Evolutionary conservation across 2,888 invertebrate genomes (phyloP).

Genomic region (Spilosoma lubricipeda): DNA sequence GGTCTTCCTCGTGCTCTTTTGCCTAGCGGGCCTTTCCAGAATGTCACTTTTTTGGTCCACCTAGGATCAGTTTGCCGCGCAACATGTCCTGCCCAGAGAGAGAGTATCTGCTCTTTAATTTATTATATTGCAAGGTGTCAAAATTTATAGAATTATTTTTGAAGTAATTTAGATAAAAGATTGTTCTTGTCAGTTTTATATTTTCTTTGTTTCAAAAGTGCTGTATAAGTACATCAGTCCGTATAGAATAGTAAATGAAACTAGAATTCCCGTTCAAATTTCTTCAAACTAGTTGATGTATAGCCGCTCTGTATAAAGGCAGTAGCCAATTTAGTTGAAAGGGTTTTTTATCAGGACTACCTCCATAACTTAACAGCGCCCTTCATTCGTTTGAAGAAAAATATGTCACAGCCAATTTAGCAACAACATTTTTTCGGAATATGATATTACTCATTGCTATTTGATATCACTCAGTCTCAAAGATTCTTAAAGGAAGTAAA

Average conservation of each 20-base stretch:
- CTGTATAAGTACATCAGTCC: background rate
- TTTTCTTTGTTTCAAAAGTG: too few relatives aligned
- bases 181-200: too few relatives aligned
- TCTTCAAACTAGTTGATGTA: background rate
- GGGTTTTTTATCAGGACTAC: background rate
- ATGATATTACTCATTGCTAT: background rate
- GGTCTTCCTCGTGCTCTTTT: too few relatives aligned
- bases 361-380: background rate
- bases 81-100: too few relatives aligned
- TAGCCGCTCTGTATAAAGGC: background rate
- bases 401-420: background rate
- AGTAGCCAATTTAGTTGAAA: background rate
- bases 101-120: too few relatives aligned
- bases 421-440: background rate
- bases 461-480: background rate
- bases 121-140: too few relatives aligned
- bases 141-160: too few relatives aligned
- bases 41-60: too few relatives aligned
- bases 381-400: background rate
- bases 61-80: too few relatives aligned
- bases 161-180: too few relatives aligned
- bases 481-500: background rate
- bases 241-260: background rate
- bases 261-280: background rate
- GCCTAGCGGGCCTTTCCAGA: too few relatives aligned